These are phyloP conservation scores for Ligdia adustata DNA, from an alignment of 2,888 invertebrate species.

Conservation along the genomic window DNA sequence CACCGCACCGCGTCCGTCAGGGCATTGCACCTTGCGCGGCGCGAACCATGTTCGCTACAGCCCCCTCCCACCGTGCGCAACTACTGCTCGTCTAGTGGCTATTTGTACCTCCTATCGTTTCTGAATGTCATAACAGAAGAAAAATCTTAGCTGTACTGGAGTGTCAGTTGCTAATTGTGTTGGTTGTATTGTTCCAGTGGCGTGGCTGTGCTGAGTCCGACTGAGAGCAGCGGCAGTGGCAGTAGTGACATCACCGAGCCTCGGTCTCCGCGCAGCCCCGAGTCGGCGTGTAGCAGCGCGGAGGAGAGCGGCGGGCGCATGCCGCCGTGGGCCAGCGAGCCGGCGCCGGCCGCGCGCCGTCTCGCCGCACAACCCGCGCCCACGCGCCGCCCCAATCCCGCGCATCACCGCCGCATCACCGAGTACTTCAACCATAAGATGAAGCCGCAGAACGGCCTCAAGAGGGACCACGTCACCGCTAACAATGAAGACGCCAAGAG, in stretches of 20 bases:
- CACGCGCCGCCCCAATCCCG: conserved; percentile 58
- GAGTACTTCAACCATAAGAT: conserved; percentile 94
- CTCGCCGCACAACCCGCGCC: conserved; percentile 69
- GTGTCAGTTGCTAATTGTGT: too few relatives aligned
- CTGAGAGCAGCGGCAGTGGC: conserved; percentile 87
- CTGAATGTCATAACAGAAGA: conserved; percentile 60
- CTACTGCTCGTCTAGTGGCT: conserved; percentile 41
- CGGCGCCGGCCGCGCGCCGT: conserved; percentile 76
- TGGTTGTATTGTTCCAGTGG: conserved; percentile 86
- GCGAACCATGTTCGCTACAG: conserved; percentile 41
- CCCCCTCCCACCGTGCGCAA: conserved; percentile 46
- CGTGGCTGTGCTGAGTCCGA: conserved; percentile 91
- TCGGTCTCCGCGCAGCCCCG: conserved; percentile 92
- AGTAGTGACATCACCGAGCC: conserved; percentile 95
- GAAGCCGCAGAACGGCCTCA: conserved; percentile 86
- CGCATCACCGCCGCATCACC: conserved; percentile 91
- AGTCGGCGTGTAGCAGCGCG: conserved; percentile 76
- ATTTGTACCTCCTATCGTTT: conserved; percentile 61
- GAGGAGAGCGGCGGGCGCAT: conserved; percentile 80
- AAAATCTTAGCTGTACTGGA: too few relatives aligned
- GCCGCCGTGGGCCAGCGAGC: conserved; percentile 79
- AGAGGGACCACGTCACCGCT: conserved; percentile 62
- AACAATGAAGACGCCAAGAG: conserved; percentile 67
- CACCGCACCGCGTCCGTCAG: conserved; percentile 45
- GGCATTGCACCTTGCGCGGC: conserved; percentile 75